Conservation (phyloP, 2,888 invertebrate species). For the Adelognathus sp. region DNA sequence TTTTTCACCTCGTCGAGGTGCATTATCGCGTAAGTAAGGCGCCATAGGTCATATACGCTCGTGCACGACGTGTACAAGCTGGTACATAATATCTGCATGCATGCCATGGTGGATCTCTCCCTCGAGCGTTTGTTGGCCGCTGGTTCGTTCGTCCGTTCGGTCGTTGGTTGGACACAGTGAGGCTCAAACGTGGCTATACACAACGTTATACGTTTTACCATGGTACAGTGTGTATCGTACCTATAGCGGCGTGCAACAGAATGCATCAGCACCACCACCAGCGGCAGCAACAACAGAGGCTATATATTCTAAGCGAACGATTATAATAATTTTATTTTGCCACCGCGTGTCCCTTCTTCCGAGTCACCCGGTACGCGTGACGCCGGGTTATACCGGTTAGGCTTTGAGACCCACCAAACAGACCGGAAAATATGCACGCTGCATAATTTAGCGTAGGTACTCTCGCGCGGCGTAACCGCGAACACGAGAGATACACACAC, state of each 20-base stretch:
- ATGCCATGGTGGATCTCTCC: conserved; percentile 56
- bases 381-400: conserved; percentile 72
- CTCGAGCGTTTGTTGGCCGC: conserved; percentile 46
- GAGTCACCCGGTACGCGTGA: conserved; percentile 72
- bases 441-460: conserved; percentile 77
- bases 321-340: conserved; percentile 67
- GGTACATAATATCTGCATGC: conserved; percentile 46
- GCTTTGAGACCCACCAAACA: conserved; percentile 79
- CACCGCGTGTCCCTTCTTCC: conserved; percentile 67
- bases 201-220: neutral
- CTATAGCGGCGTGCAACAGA: conserved; percentile 14
- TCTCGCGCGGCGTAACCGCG: conserved; percentile 58
- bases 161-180: conserved; percentile 45
- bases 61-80: conserved; percentile 43
- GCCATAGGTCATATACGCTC: conserved; percentile 52
- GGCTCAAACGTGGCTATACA: conserved; percentile 18
- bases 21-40: conserved; percentile 51
- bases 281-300: conserved; percentile 2
- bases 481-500: conserved; percentile 23
- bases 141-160: conserved; percentile 51
- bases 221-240: neutral
- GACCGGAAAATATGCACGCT: conserved; percentile 80
- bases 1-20: conserved; percentile 24
- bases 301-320: conserved; percentile 61
- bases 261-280: neutral